Evolutionary conservation across 2,113 vertebrate genomes (phyloP).

Genomic region (Entelurus aequoreus): DNA sequence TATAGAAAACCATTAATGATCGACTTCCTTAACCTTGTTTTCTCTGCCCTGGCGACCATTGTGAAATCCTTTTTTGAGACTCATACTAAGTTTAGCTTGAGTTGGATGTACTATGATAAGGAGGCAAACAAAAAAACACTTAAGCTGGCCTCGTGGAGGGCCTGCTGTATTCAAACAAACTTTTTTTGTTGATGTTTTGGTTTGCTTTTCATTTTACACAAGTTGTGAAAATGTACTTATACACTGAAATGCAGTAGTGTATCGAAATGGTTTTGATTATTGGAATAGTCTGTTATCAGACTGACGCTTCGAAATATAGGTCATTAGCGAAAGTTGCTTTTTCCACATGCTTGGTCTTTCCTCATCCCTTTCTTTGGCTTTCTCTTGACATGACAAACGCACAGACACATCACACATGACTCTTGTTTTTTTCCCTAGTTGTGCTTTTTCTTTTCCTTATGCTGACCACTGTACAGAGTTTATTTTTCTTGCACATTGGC

Average conservation of each 20-base stretch:
- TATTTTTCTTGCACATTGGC: slow-evolving; percentile 27
- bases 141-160: slow-evolving; percentile 20
- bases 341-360: slow-evolving; percentile 15
- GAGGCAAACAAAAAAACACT: slow-evolving; percentile 31
- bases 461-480: slow-evolving; percentile 30
- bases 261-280: slow-evolving; percentile 13
- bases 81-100: slow-evolving; percentile 42
- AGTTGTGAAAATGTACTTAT: background rate
- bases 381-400: slow-evolving; percentile 14
- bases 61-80: slow-evolving; percentile 42
- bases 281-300: slow-evolving; percentile 8
- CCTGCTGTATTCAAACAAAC: slow-evolving; percentile 29
- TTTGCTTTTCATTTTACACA: slow-evolving; percentile 2
- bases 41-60: slow-evolving; percentile 27
- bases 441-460: slow-evolving; percentile 13
- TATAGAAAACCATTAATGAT: slow-evolving; percentile 50
- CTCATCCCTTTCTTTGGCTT: slow-evolving; percentile 17
- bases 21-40: slow-evolving; percentile 37
- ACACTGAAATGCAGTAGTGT: background rate
- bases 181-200: background rate
- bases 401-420: slow-evolving; percentile 17
- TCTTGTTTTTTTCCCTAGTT: slow-evolving; percentile 27
- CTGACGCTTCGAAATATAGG: slow-evolving; percentile 27
- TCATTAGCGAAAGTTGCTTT: slow-evolving; percentile 28
- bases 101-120: slow-evolving; percentile 19